Evolutionary conservation across 2,888 invertebrate genomes (phyloP).

Genomic region (Cheilosia scutellata): DNA sequence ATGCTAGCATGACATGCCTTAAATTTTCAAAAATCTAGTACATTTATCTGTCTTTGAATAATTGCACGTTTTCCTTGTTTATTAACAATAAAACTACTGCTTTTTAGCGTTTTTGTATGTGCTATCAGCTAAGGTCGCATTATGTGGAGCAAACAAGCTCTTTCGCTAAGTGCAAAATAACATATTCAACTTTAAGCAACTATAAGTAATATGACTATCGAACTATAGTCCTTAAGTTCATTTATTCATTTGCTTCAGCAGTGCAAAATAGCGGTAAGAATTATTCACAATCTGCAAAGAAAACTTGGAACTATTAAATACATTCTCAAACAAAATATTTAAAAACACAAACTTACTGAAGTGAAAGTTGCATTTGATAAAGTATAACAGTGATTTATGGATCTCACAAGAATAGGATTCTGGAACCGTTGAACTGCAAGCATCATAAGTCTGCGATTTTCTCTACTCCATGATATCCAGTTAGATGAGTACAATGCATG

Average conservation of each 20-base stretch:
- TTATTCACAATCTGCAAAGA: conserved; percentile 80
- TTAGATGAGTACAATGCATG: conserved; percentile 77
- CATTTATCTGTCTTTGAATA: too few species aligned
- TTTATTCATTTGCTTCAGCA: conserved; percentile 79
- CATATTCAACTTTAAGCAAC: too few species aligned
- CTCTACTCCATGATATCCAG: conserved; percentile 77
- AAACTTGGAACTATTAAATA: conserved; percentile 11
- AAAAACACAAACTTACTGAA: conserved; percentile 78
- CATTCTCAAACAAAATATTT: conserved; percentile 13
- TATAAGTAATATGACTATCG: too few species aligned
- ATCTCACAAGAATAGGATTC: conserved; percentile 76
- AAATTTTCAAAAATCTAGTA: too few species aligned
- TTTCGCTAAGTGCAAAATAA: too few species aligned
- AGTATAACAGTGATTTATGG: conserved; percentile 77
- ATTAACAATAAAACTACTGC: too few species aligned
- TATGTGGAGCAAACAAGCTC: too few species aligned
- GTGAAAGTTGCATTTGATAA: conserved; percentile 80
- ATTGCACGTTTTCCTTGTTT: too few species aligned
- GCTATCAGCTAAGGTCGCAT: too few species aligned
- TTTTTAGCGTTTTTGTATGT: too few species aligned
- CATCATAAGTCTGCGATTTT: conserved; percentile 77
- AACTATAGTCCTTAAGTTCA: conserved; percentile 42
- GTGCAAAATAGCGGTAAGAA: conserved; percentile 80
- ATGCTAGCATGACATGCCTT: too few species aligned
- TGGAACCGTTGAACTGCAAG: conserved; percentile 78